phyloP scores from a whole-genome alignment of 2,113 vertebrate genomes.

The Chamaetylas fuelleborni region DNA sequence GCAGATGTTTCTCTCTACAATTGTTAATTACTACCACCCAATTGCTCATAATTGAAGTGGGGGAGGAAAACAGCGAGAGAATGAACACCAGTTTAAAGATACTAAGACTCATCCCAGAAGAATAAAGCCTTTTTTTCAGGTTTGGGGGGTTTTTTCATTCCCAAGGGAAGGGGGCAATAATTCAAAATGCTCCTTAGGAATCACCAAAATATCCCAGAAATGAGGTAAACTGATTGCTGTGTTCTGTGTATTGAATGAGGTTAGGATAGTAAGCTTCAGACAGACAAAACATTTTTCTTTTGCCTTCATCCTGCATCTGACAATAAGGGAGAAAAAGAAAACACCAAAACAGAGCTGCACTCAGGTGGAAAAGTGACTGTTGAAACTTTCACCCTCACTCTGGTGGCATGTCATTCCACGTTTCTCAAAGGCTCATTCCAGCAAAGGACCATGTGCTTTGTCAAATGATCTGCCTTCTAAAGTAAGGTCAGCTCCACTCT shows the following conservation, averaged over 20 bases:
- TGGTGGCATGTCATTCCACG: neutral
- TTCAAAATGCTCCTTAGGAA: neutral
- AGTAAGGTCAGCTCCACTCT: neutral
- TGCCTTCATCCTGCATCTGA: neutral
- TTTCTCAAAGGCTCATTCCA: neutral
- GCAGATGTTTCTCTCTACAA: slow-evolving; percentile 65
- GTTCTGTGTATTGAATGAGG: neutral
- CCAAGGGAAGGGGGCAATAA: neutral
- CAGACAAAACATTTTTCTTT: neutral
- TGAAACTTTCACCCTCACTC: neutral
- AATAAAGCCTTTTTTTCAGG: neutral
- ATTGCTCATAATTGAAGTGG: slow-evolving; percentile 19
- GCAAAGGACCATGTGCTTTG: neutral
- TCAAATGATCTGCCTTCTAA: neutral
- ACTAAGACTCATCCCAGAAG: neutral
- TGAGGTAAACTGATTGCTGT: neutral
- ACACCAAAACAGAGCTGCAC: neutral
- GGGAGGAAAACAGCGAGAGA: neutral
- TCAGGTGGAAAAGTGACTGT: neutral
- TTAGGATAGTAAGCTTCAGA: neutral
- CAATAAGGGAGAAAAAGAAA: neutral
- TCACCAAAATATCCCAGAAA: neutral
- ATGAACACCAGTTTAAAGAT: slow-evolving; percentile 4
- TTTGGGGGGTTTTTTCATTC: neutral
- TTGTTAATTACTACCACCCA: slow-evolving; percentile 68